Evolutionary conservation across 2,888 invertebrate species (phyloP).

Genomic region (Priocnemis perturbator): DNA sequence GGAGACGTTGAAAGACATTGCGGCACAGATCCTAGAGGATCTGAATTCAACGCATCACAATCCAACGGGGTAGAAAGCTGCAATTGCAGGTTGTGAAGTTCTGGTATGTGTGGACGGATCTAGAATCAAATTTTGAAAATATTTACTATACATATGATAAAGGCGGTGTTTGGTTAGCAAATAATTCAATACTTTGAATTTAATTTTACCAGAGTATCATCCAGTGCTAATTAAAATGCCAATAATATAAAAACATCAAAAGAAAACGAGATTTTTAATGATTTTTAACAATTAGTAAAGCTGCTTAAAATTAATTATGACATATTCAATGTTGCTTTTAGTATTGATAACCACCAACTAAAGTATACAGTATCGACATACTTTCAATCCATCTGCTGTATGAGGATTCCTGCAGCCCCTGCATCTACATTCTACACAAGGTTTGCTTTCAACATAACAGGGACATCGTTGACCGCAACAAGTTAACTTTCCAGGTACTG

Average conservation of each 20-base stretch:
- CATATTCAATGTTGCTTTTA: background rate
- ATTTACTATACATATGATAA: background rate
- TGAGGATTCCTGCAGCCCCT: slow-evolving; percentile 95
- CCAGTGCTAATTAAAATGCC: too few species aligned
- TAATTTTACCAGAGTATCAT: too few species aligned
- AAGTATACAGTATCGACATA: slow-evolving; percentile 64
- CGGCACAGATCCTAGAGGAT: slow-evolving; percentile 69
- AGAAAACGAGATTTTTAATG: too few species aligned
- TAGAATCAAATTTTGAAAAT: slow-evolving; percentile 65
- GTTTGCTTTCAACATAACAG: slow-evolving; percentile 93
- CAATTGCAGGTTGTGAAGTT: slow-evolving; percentile 80
- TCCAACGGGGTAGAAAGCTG: slow-evolving; percentile 71
- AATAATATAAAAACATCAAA: too few species aligned
- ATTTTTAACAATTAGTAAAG: too few species aligned
- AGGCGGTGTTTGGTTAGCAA: too few species aligned
- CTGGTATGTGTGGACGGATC: slow-evolving; percentile 83
- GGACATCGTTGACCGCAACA: slow-evolving; percentile 96
- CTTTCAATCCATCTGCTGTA: slow-evolving; percentile 87
- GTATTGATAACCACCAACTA: background rate
- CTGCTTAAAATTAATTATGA: background rate
- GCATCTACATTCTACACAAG: slow-evolving; percentile 93
- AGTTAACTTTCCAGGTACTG: slow-evolving; percentile 91
- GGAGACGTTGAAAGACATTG: slow-evolving; percentile 72
- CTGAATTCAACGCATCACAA: slow-evolving; percentile 66
- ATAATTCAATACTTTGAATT: too few species aligned